These are phyloP conservation scores for Heterohyrax brucei DNA, from an alignment of 2,797 vertebrate species.

Conservation along the genomic window DNA sequence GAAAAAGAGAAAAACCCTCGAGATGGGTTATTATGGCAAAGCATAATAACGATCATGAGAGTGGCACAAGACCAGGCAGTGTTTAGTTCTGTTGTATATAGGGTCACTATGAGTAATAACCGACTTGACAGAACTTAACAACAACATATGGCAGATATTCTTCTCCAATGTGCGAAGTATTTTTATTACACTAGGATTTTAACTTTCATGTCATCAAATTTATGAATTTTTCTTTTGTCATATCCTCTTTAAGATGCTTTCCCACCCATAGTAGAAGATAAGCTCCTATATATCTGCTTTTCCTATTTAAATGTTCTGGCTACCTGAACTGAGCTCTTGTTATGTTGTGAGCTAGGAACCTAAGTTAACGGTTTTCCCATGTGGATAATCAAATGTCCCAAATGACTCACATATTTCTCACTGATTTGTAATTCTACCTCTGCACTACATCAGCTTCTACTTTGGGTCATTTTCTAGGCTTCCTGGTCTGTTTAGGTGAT, in stretches of 20 bases:
- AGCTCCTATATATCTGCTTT: background rate
- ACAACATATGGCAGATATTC: background rate
- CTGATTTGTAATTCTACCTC: background rate
- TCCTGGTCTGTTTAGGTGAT: background rate
- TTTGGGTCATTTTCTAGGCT: background rate
- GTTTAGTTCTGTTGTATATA: no score
- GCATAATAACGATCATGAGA: no score
- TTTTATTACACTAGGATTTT: slow-evolving; percentile 15
- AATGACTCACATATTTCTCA: background rate
- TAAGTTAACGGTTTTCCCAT: background rate
- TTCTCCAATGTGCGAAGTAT: background rate
- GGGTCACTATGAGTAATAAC: no score
- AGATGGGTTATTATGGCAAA: no score
- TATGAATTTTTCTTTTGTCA: background rate
- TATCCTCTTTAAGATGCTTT: background rate
- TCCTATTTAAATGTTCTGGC: background rate
- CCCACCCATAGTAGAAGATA: background rate
- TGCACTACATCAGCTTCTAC: background rate
- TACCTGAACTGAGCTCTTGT: background rate
- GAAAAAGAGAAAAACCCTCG: no score
- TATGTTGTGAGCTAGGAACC: background rate
- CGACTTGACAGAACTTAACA: no score
- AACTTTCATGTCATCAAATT: background rate
- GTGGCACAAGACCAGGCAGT: no score
- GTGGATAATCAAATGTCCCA: background rate